phyloP scores from a whole-genome alignment of 1,140 invertebrate genomes.

The Drosophila oshimai region DNA sequence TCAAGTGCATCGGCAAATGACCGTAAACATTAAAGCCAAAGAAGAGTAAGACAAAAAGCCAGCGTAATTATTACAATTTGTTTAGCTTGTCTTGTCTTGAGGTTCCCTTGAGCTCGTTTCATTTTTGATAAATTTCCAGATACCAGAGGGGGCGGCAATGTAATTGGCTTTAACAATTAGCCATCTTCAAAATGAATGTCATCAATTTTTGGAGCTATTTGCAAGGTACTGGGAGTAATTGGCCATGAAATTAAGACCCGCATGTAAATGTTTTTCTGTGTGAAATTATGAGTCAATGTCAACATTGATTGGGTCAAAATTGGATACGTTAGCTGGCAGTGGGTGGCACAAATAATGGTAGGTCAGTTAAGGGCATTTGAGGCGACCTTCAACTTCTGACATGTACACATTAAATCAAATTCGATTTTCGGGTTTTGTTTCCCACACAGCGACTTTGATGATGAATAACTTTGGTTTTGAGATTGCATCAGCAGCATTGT shows the following conservation, averaged over 20 bases:
- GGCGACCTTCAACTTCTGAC: constrained; percentile 33
- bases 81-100: constrained; percentile 32
- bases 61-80: constrained; percentile 46
- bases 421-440: constrained; percentile 24
- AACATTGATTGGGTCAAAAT: constrained; percentile 33
- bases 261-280: constrained; percentile 33
- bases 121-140: constrained; percentile 52
- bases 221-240: constrained; percentile 26
- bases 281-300: constrained; percentile 39
- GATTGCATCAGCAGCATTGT: constrained; percentile 15
- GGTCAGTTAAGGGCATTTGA: constrained; percentile 19
- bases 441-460: constrained; percentile 20
- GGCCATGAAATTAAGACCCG: constrained; percentile 43
- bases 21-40: constrained; percentile 11
- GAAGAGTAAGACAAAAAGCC: constrained; percentile 9
- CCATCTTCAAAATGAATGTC: constrained; percentile 34
- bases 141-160: constrained; percentile 9
- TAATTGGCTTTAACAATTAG: constrained; percentile 53
- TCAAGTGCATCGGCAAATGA: constrained; percentile 35
- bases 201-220: constrained; percentile 25
- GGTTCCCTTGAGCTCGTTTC: constrained; percentile 70
- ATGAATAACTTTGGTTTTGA: constrained; percentile 12
- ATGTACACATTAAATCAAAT: constrained; percentile 30
- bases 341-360: constrained; percentile 13
- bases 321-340: constrained; percentile 32